Evolutionary conservation across 2,113 vertebrate genomes (phyloP), one percentile per base, ranked within the genome.

Genomic region (Catagonus wagneri): DNA sequence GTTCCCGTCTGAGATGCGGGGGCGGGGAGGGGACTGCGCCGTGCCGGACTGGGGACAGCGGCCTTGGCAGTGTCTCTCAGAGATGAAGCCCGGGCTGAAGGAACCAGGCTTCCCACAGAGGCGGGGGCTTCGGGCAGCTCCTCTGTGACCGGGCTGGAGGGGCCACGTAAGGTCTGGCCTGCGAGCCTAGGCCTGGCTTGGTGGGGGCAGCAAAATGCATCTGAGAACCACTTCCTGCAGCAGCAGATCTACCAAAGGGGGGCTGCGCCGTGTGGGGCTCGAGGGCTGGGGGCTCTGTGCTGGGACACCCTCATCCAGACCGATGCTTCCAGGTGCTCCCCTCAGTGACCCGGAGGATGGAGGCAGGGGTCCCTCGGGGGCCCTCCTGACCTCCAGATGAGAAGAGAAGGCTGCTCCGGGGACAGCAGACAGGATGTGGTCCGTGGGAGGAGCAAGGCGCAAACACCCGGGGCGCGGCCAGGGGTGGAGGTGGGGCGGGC

Each of bases 201-300:
- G 34, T 50, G 0, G 29, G 13, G 65, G 76, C 14, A 23, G n/a
- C 83, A 8, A 19, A 14, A n/a, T 8, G 10, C 50, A 5, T 72
- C 39, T 36, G 25, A n/a, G 7, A 80, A 16, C 32, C 34, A 54
- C 76, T 58, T 36, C 13, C 54, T 25, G n/a, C 0, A 0, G 54
- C 54, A 0, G 2, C 54, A 20, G 3, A 9, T n/a, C 54, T 80
- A 34, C 54, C n/a, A 1, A 34, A 10, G 52, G 14, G 27, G 13
- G 14, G 6, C 65, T 9, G 0, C 29, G 20, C n/a, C 34, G 0
- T 7, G 12, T 86, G 2, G 4, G 22, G 25, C 10, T 36, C 7
- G 2, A n/a, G 0, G 12, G 17, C 72, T 2, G 27, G 63, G 32
- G 27, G 39, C 54, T 74, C 4, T 81, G 36, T 6, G 6, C 36